A percentile compares a stretch with the other conserved stretches of the same genome.
These are phyloP conservation scores for Drosophila aldrichi DNA, from an alignment of 2,888 invertebrate genomes.

Conservation along the genomic window DNA sequence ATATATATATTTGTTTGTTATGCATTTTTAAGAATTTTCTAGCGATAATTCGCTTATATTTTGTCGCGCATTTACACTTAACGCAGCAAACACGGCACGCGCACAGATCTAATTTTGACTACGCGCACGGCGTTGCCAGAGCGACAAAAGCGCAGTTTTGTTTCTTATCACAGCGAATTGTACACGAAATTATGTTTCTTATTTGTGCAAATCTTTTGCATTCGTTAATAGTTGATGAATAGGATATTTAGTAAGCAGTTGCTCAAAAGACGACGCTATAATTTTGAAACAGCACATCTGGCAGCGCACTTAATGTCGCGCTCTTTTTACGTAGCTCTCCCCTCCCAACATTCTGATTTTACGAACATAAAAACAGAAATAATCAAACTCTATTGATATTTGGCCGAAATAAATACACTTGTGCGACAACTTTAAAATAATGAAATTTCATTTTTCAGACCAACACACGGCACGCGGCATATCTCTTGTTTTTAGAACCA, in stretches of 20 bases:
- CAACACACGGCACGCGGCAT: constrained; percentile 7
- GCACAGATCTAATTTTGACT: constrained; percentile 33
- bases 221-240: neutral
- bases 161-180: constrained; percentile 44
- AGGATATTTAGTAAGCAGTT: neutral
- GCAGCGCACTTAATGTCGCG: constrained; percentile 49
- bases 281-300: constrained; percentile 27
- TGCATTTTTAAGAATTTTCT: neutral
- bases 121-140: constrained; percentile 47
- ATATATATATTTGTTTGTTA: neutral
- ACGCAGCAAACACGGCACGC: constrained; percentile 39
- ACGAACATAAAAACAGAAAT: constrained; percentile 31
- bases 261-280: no score
- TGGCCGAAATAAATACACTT: neutral
- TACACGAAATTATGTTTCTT: constrained; percentile 11
- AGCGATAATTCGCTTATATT: neutral
- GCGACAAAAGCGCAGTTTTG: constrained; percentile 1
- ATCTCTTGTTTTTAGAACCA: constrained; percentile 1
- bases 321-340: constrained; percentile 57
- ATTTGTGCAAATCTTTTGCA: neutral
- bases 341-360: constrained; percentile 22
- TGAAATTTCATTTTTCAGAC: neutral
- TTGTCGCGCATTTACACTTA: neutral
- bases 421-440: neutral
- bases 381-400: constrained; percentile 5